phyloP scores from a whole-genome alignment of 2,113 vertebrate species.

The Gavia stellata region DNA sequence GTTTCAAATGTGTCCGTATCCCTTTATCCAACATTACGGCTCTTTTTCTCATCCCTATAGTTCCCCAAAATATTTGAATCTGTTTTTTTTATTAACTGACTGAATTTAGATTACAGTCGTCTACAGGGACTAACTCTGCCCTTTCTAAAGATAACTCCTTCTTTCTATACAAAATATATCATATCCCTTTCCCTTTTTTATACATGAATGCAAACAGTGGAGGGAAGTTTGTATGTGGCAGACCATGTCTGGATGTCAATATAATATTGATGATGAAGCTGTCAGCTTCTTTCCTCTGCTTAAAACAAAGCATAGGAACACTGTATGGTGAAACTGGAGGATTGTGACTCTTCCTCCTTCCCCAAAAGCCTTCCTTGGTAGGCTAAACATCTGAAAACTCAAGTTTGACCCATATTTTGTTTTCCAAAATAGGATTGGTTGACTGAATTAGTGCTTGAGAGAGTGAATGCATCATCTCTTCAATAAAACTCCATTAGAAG shows the following conservation, averaged over 20 bases:
- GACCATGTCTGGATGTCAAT: not conserved
- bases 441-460: not conserved
- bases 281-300: not conserved
- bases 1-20: not conserved
- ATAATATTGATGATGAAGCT: not conserved
- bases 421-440: not conserved
- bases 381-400: not conserved
- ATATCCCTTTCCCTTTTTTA: not conserved
- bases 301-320: not conserved
- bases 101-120: not conserved
- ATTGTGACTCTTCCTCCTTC: not conserved
- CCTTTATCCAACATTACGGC: not conserved
- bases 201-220: not conserved
- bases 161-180: not conserved
- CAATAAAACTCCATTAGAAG: not conserved
- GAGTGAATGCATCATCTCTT: not conserved
- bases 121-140: not conserved
- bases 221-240: not conserved
- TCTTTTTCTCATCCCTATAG: not conserved
- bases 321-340: not conserved
- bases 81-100: not conserved
- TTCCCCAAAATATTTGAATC: not conserved
- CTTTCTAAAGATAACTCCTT: not conserved
- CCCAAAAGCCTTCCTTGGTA: not conserved
- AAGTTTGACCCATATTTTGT: not conserved